A percentile compares a stretch with the other conserved stretches of the same genome.
These are phyloP conservation scores for Drosophila novamexicana DNA, from an alignment of 1,140 invertebrate species.

Conservation along the genomic window DNA sequence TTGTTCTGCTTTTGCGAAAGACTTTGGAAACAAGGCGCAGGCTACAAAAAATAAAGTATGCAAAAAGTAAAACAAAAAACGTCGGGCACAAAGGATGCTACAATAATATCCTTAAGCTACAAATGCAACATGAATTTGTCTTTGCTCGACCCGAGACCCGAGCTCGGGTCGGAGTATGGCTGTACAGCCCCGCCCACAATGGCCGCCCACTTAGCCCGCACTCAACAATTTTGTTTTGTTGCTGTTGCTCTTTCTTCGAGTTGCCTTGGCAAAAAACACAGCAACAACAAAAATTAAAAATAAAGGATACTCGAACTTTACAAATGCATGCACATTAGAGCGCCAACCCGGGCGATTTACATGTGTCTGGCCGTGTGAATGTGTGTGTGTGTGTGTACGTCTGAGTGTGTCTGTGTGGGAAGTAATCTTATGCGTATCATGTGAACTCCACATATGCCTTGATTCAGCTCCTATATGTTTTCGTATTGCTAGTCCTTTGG, in stretches of 20 bases:
- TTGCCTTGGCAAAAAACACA: constrained; percentile 50
- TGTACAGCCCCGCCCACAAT: constrained; percentile 9
- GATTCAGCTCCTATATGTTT: constrained; percentile 12
- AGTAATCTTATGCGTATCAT: constrained; percentile 75
- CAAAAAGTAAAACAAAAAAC: constrained; percentile 71
- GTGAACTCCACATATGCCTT: constrained; percentile 59
- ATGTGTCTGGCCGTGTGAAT: constrained; percentile 18
- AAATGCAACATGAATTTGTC: constrained; percentile 82
- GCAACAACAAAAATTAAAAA: constrained; percentile 21
- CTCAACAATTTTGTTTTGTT: constrained; percentile 45
- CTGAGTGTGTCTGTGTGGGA: constrained; percentile 32
- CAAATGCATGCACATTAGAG: constrained; percentile 79
- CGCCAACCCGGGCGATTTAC: constrained; percentile 13
- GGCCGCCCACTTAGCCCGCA: constrained; percentile 32
- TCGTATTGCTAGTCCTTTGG: constrained; percentile 47
- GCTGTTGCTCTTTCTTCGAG: constrained; percentile 63
- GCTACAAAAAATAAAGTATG: constrained; percentile 65
- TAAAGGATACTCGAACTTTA: constrained; percentile 76
- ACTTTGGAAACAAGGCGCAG: constrained; percentile 64
- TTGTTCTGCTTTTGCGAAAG: constrained; percentile 40
- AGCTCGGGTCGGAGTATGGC: constrained; percentile 4
- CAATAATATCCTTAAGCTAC: constrained; percentile 81
- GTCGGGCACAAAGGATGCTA: constrained; percentile 73
- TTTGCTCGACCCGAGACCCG: constrained; percentile 53
- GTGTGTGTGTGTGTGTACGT: constrained; percentile 4